Evolutionary conservation across 2,888 invertebrate genomes (phyloP), one percentile per base, ranked within the genome.

Genomic region (Plagodis dolabraria): DNA sequence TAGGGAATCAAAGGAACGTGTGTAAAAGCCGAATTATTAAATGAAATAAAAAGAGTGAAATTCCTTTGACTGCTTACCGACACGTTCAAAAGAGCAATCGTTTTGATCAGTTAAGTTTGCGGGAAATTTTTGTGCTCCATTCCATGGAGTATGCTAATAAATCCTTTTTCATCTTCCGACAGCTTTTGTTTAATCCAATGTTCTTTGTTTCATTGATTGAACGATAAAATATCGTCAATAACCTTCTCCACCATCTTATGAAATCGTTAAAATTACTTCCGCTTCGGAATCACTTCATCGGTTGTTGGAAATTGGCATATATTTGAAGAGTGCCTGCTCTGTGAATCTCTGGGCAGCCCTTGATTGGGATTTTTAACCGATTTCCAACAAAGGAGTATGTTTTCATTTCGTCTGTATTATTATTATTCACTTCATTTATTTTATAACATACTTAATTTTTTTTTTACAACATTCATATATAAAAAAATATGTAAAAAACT

Each of bases 41-140:
- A 36, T 2, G 5, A 42, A 5, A 48, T 22, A 46, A 35, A 12
- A 47, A 52, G 11, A 33, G 35, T 11, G 38, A 53, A 63, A 50
- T 54, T 47, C 54, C 43, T 56, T 55, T 60, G 60, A 60, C 50
- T 10, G 35, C 44, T 10, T 48, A 43, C 57, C 54, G 65, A 63
- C 67, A 63, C 65, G 60, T 47, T 59, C 63, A 66, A 57, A 64
- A 81, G 75, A 72, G 79, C 80, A 73, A 76, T 86, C 82, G 74
- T 78, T 85, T 79, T 77, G 81, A 87, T 86, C 86, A 80, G 86
- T 85, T 85, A 85, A 82, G 80, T 79, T 78, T 79, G 76, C 71
- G 67, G 72, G 67, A 67, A 71, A 75, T 80, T 78, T 52, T 47
- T 54, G 59, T 47, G 70, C 69, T 64, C 79, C 77, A 49, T 64